Evolutionary conservation across 1,140 invertebrate genomes (phyloP).

Genomic region (Drosophila guanche): DNA sequence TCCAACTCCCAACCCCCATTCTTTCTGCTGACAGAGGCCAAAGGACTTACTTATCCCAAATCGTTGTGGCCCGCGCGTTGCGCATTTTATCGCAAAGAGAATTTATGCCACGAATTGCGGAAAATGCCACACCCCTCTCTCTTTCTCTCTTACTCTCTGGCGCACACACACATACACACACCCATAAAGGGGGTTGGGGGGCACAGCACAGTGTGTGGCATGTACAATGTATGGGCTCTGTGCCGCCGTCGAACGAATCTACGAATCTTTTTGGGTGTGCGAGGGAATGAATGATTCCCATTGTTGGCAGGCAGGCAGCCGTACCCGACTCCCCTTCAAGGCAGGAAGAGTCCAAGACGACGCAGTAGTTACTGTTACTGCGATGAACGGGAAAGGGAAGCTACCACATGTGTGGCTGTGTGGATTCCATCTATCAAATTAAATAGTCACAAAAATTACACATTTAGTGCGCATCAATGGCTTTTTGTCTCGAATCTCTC

Average conservation of each 20-base stretch:
- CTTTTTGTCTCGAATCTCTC: slow-evolving; percentile 10
- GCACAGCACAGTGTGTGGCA: slow-evolving; percentile 10
- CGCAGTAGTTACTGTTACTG: slow-evolving; percentile 64
- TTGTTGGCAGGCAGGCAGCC: slow-evolving; percentile 56
- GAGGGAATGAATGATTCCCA: slow-evolving; percentile 71
- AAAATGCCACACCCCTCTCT: slow-evolving; percentile 62
- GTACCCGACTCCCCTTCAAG: too few species aligned
- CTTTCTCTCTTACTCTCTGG: too few species aligned
- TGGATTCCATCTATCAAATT: neutral
- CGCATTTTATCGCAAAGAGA: slow-evolving; percentile 69
- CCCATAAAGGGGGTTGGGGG: neutral
- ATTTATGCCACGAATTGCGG: slow-evolving; percentile 70
- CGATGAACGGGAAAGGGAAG: neutral
- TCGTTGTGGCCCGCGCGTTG: slow-evolving; percentile 47
- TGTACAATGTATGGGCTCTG: slow-evolving; percentile 48
- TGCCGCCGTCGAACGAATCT: slow-evolving; percentile 12
- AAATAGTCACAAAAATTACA: too few species aligned
- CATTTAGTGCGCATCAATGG: slow-evolving; percentile 20
- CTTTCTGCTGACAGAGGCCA: slow-evolving; percentile 7
- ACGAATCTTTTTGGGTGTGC: slow-evolving; percentile 44
- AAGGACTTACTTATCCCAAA: slow-evolving; percentile 49
- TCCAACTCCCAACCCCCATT: slow-evolving; percentile 5
- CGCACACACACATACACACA: too few species aligned
- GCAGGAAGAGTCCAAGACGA: slow-evolving; percentile 23
- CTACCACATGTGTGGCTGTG: slow-evolving; percentile 8